Evolutionary conservation across 2,797 vertebrate species (phyloP).

Genomic region (Picus viridis): DNA sequence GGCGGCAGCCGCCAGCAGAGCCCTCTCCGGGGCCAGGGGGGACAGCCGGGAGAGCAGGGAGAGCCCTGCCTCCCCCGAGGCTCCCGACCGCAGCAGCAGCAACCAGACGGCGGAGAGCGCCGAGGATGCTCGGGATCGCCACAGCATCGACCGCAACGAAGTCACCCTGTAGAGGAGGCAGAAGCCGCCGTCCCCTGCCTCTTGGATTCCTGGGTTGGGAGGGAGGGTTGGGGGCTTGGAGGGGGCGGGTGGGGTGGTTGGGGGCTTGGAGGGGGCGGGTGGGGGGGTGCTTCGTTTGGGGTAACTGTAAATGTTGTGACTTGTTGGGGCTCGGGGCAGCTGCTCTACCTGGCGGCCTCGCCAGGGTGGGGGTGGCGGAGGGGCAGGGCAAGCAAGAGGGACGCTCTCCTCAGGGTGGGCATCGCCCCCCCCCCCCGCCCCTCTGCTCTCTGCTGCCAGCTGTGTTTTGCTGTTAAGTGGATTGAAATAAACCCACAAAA

Average conservation of each 20-base stretch:
- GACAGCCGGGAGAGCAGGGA: slow-evolving; percentile 28
- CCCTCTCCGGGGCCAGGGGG: background rate
- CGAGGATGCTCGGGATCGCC: slow-evolving; percentile 11
- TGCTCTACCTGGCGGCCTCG: background rate
- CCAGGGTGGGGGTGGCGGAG: accelerated
- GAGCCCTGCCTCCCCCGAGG: background rate
- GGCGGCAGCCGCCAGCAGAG: slow-evolving; percentile 6
- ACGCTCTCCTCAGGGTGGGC: background rate
- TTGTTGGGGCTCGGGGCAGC: background rate
- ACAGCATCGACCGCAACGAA: slow-evolving; percentile 29
- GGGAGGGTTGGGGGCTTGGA: background rate
- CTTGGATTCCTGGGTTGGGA: background rate
- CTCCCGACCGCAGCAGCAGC: background rate
- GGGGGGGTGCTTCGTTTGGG: background rate
- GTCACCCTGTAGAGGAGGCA: slow-evolving; percentile 39
- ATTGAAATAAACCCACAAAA: slow-evolving; percentile 58
- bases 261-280: too few species aligned
- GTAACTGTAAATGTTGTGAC: slow-evolving; percentile 4
- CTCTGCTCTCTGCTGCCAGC: slow-evolving; percentile 15
- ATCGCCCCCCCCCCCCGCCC: background rate
- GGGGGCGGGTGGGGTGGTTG: too few species aligned
- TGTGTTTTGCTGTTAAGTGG: slow-evolving; percentile 24
- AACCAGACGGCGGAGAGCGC: slow-evolving; percentile 44
- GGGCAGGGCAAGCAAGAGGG: background rate
- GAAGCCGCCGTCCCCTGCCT: accelerated